Evolutionary conservation across 2,797 vertebrate species (phyloP), one percentile per base, ranked within the genome.

Genomic region (Australoheros facetus): DNA sequence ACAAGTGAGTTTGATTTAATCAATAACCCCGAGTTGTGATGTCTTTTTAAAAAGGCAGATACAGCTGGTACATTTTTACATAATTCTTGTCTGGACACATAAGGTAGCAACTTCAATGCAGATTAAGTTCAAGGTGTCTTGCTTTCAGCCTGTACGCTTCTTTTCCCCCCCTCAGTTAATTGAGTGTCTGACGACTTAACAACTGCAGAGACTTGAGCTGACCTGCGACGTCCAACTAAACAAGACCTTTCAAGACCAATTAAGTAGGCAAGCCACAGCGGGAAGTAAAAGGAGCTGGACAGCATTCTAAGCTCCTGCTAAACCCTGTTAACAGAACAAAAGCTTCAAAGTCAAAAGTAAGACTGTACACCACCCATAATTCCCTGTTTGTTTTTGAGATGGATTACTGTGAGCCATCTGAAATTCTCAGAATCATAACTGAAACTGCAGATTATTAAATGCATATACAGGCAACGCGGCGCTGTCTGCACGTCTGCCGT

Each of bases 241-340:
- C 73, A 64, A 83, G 85, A 89, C 87, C 78, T 89, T 89, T 92
- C 84, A 87, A 86, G 82, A 88, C 87, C 91, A 92, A 94, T 94
- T 93, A 89, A 87, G 74, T 4, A 64, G 64, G 83, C 89, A 87
- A 78, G 83, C 80, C 77, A 84, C 82, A 11, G 74, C 17, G 56
- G 82, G 79, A 73, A 64, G 73, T 79, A 80, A 77, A 70, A 73
- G 71, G 16, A 30, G 57, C 69, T 30, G 76, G 81, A 82, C 73
- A 45, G 73, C 73, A 71, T 82, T 83, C 28, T 72, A 21, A 45
- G 78, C 70, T 81, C 69, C 57, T 57, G 85, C 70, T 87, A 9
- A 81, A 87, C 82, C 79, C 32, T 79, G 85, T 66, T 56, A 4
- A 5, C 17, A 16, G 30, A 64, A 81, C 64, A 77, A 71, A 78